A percentile compares a stretch with the other conserved stretches of the same genome.
phyloP scores from a whole-genome alignment of 2,888 invertebrate species.

The Lucinisca nassula region DNA sequence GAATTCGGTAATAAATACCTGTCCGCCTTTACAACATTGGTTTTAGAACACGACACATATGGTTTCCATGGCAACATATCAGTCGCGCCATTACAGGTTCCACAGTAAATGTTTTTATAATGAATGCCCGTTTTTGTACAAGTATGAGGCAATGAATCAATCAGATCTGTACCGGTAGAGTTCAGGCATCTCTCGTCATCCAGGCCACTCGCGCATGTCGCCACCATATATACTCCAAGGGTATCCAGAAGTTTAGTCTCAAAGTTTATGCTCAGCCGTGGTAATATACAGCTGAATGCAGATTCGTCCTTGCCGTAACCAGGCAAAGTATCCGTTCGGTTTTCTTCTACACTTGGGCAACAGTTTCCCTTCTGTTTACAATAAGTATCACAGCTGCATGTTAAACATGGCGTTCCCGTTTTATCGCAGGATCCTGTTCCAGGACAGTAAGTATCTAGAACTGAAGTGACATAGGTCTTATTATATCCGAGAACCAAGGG shows the following conservation, averaged over 20 bases:
- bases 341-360: neutral
- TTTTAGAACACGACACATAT: slow-evolving; percentile 45
- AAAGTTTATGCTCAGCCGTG: neutral
- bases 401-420: neutral
- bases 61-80: slow-evolving; percentile 44
- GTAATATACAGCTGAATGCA: neutral
- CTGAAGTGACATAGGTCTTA: neutral
- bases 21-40: slow-evolving; percentile 42
- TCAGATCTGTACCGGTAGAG: slow-evolving; percentile 19
- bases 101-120: slow-evolving; percentile 60
- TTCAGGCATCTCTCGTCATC: slow-evolving; percentile 42
- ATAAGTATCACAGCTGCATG: neutral
- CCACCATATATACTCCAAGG: slow-evolving; percentile 14
- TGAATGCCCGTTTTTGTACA: slow-evolving; percentile 5
- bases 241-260: neutral
- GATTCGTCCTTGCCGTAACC: too few relatives aligned
- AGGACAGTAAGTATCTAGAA: neutral
- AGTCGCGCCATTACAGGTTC: slow-evolving; percentile 31
- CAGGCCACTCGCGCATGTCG: neutral
- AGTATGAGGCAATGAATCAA: slow-evolving; percentile 39
- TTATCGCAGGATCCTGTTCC: neutral
- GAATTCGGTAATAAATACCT: slow-evolving; percentile 48
- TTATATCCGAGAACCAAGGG: neutral
- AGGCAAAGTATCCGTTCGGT: neutral
- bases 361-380: neutral